Evolutionary conservation across 2,113 vertebrate species (phyloP).

Genomic region (Vimba vimba): DNA sequence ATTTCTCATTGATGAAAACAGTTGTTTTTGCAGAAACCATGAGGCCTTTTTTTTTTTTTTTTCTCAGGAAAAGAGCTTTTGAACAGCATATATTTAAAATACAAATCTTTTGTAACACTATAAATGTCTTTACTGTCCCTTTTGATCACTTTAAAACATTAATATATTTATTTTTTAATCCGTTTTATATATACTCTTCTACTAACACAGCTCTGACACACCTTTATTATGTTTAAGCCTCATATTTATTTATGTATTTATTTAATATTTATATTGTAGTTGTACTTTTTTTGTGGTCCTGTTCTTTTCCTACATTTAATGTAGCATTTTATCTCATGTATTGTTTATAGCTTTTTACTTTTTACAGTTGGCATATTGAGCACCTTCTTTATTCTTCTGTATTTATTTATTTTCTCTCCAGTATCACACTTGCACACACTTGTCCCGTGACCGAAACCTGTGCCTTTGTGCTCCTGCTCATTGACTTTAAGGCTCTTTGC

Average conservation of each 20-base stretch:
- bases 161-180: background rate
- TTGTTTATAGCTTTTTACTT: background rate
- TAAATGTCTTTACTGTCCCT: no score
- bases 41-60: no score
- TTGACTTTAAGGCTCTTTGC: conserved; percentile 59
- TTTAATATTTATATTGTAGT: background rate
- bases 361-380: background rate
- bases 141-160: no score
- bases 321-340: background rate
- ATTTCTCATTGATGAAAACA: no score
- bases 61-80: no score
- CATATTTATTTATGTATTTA: background rate
- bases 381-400: background rate
- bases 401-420: background rate
- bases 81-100: no score
- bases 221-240: background rate
- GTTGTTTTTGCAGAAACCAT: no score
- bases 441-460: background rate
- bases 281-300: background rate
- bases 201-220: background rate
- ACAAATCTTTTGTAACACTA: no score
- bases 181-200: background rate
- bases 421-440: background rate
- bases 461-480: conserved; percentile 49
- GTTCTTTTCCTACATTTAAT: background rate